Conservation (phyloP, 2,888 invertebrate genomes). For the Ectobius pallidus region DNA sequence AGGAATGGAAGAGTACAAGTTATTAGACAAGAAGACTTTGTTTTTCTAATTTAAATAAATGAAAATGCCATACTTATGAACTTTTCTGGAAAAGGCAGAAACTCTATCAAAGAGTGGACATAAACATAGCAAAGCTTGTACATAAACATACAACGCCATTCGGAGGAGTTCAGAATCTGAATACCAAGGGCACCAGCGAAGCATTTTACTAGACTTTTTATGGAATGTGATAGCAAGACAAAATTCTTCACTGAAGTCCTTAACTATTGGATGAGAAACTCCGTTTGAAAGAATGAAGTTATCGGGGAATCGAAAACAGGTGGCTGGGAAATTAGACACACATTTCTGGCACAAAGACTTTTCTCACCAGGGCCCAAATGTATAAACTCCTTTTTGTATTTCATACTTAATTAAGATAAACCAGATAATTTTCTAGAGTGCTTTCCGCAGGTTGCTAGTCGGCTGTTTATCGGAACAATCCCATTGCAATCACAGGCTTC, state of each 20-base stretch:
- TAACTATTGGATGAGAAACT: background rate
- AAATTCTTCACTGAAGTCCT: conserved; percentile 16
- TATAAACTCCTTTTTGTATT: too few relatives aligned
- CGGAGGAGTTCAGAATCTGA: conserved; percentile 8
- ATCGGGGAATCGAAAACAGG: conserved; percentile 21
- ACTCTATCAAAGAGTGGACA: too few relatives aligned
- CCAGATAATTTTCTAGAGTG: too few relatives aligned
- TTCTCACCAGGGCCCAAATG: too few relatives aligned
- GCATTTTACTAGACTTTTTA: background rate
- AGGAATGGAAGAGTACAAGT: background rate
- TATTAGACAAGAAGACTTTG: background rate
- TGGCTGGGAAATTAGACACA: background rate
- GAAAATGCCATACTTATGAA: background rate
- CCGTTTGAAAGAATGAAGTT: conserved; percentile 23
- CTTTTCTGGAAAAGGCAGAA: background rate
- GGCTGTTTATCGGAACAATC: too few relatives aligned
- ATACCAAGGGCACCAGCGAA: conserved; percentile 1
- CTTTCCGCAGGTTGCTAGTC: too few relatives aligned
- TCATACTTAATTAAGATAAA: too few relatives aligned
- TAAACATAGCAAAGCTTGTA: too few relatives aligned
- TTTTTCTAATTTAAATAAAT: too few relatives aligned
- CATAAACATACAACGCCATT: conserved; percentile 21
- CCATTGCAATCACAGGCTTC: too few relatives aligned
- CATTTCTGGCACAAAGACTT: background rate
- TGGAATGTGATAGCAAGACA: background rate